Base-by-base conservation (phyloP, 1,140 invertebrate genomes). In the Dreissena rostriformis region DNA sequence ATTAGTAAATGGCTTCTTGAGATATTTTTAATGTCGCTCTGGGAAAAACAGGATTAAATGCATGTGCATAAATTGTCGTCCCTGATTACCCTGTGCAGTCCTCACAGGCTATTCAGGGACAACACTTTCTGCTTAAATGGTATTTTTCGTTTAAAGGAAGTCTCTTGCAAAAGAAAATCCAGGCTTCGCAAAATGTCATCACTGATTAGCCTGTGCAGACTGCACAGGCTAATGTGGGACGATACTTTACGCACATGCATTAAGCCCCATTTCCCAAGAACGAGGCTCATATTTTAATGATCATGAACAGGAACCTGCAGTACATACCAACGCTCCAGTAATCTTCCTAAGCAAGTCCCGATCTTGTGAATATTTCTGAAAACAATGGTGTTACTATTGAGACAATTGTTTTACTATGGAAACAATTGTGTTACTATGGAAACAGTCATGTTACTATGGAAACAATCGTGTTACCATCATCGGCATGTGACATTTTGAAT, bases 261-360 rank as follows among this genome's bases (percentile, higher is more conserved):
- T 66, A 24, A 29, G 65, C 24, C 14, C 24, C 4, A 22, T 11
- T 24, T 67, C 24, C 29, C n/a, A n/a, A n/a, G n/a, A n/a, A n/a
- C n/a, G n/a, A n/a, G n/a, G n/a, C n/a, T n/a, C n/a, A n/a, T n/a
- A 22, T 14, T 15, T 15, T 67, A 29, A 24, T 28, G 14, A 28
- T 22, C 29, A 19, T 24, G 29, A 29, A 67, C 24, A 22, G 14
- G 15, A 14, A 67, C 24, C 8, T 28, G 14, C 24, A 5, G 29
- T 28, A 14, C 24, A 11, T 76, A 76, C 73, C 73, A 76, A 49
- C 5, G 73, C 73, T 65, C 73, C 73, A 65, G 22, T 76, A 63
- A 76, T 76, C 57, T 76, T 76, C 28, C 73, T 76, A 1, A 55
- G 73, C 19, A 76, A n/a, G 7, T 26, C 28, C 24, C 65, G 61